Base-by-base conservation (phyloP, 2,888 invertebrate genomes). In the Campoplex nolae region DNA sequence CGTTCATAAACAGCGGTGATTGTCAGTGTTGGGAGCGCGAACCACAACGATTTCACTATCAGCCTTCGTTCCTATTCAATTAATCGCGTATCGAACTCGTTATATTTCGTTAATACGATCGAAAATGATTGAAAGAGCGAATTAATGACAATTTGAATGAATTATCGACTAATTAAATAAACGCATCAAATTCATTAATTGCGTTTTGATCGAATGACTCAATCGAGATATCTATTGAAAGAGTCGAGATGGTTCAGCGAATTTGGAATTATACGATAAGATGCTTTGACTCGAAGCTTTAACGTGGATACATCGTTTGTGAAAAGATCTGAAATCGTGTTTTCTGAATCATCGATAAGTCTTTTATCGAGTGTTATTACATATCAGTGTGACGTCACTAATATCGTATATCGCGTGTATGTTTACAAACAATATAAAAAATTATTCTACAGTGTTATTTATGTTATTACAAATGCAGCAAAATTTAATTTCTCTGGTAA, bases 1-100 rank as follows among this genome's bases (percentile, higher is more conserved):
- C 81, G 81, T 51, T 81, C 81, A 51, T 81, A 81, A 35, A 73
- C 73, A 54, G 73, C 51, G 73, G 73, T 23, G 81, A 84, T 84
- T 76, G 80, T 76, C 80, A 80, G 80, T 62, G 71, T 80, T 76
- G 83, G 79, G 79, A 71, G 79, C 83, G 79, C 75, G 79, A 86
- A 54, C 65, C 70, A 56, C 86, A 76, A 83, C 86, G 83, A 83
- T 86, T 75, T 84, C 78, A 38, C 65, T 67, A n/a, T n/a, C 67
- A 23, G 65, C 54, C 54, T 38, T 23, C 16, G 58, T 45, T 62
- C 48, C n/a, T 38, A 54, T 32, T 42, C 16, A 11, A 74, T 74
- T 74, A n/a, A 73, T 67, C 62, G 73, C 51, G 3, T 28, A 70
- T 42, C 9, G 11, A 45, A 70, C 54, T 35, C 65, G 51, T 38